phyloP scores from a whole-genome alignment of 2,113 vertebrate species.

The Seriola aureovittata region DNA sequence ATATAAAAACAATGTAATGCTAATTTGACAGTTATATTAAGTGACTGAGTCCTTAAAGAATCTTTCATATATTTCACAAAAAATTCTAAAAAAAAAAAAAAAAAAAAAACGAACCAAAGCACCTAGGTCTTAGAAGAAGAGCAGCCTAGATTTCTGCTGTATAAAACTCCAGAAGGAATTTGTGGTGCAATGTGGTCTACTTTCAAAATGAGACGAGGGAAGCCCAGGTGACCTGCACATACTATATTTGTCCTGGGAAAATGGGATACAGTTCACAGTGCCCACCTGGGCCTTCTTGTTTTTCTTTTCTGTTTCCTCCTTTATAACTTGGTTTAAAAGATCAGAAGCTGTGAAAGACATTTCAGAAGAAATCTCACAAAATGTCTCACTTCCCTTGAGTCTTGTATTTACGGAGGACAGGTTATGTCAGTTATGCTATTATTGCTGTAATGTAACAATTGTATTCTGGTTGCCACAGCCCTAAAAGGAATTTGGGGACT shows the following conservation, averaged over 20 bases:
- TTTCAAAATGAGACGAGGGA: slow-evolving; percentile 66
- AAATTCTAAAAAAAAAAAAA: background rate
- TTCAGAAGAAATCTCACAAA: background rate
- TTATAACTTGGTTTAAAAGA: background rate
- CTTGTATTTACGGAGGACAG: background rate
- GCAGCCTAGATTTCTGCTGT: slow-evolving; percentile 56
- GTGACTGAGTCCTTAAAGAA: background rate
- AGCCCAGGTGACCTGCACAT: slow-evolving; percentile 52
- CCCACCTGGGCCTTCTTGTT: background rate
- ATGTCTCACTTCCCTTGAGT: background rate
- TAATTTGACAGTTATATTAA: background rate
- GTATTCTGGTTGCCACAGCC: slow-evolving; percentile 16
- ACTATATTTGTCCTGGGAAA: slow-evolving; percentile 64
- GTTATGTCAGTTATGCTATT: background rate
- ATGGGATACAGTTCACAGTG: slow-evolving; percentile 20
- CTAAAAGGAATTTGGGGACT: slow-evolving; percentile 11
- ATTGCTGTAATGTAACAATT: slow-evolving; percentile 9
- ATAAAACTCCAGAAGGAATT: slow-evolving; percentile 49
- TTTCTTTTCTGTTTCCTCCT: slow-evolving; percentile 2
- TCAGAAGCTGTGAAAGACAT: slow-evolving; percentile 5
- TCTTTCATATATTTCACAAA: background rate
- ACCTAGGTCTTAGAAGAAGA: slow-evolving; percentile 6
- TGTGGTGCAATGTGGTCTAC: slow-evolving; percentile 59
- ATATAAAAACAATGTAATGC: background rate
- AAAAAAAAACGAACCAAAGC: background rate